Conservation (phyloP, 1,140 invertebrate species). For the Halyomorpha halys region DNA sequence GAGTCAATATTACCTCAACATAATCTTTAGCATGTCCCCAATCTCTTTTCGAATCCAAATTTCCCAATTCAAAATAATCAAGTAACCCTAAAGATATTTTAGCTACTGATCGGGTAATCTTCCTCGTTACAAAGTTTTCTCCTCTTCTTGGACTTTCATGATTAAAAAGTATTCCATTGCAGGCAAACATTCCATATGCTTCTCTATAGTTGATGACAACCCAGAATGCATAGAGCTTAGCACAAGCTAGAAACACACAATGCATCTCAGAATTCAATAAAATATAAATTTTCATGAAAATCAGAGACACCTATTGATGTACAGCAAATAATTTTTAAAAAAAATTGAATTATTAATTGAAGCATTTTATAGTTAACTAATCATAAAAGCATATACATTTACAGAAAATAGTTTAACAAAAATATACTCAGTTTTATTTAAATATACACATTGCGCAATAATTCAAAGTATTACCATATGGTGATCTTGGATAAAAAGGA, state of each 20-base stretch:
- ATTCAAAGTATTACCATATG: constrained; percentile 73
- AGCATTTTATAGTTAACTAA: no score
- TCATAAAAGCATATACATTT: no score
- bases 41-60: constrained; percentile 90
- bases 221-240: constrained; percentile 98
- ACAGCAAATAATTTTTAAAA: no score
- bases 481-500: constrained; percentile 98
- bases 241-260: constrained; percentile 64
- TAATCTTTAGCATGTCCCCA: constrained; percentile 99
- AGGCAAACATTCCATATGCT: constrained; percentile 95
- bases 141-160: constrained; percentile 96
- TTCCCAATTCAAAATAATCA: constrained; percentile 83
- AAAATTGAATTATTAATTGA: no score
- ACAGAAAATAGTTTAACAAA: no score
- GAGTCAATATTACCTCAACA: constrained; percentile 61
- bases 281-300: no score
- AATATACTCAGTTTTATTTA: background rate
- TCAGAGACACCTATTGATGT: no score
- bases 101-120: constrained; percentile 94
- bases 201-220: constrained; percentile 97
- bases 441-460: background rate
- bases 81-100: constrained; percentile 87
- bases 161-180: constrained; percentile 98
- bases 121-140: constrained; percentile 98
- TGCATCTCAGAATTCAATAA: constrained; percentile 9